phyloP scores from a whole-genome alignment of 2,113 vertebrate species.

The Emydura subglobosa region DNA sequence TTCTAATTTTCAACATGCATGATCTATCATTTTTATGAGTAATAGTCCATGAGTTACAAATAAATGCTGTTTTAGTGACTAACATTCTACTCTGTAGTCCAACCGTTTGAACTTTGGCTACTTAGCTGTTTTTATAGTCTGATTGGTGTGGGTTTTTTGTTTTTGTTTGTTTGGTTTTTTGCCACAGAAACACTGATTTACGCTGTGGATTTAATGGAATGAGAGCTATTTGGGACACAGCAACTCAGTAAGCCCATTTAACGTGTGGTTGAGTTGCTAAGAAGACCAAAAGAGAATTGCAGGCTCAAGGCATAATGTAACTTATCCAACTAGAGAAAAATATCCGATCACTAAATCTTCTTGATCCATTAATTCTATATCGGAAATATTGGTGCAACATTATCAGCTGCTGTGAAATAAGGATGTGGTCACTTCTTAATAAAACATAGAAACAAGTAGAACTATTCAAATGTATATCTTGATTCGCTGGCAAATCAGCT shows the following conservation, averaged over 20 bases:
- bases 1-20: slow-evolving; percentile 26
- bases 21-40: neutral
- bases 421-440: neutral
- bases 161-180: neutral
- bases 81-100: neutral
- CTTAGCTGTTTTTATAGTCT: neutral
- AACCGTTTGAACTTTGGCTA: neutral
- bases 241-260: neutral
- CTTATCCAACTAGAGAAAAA: neutral
- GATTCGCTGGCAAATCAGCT: neutral
- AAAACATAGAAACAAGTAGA: neutral
- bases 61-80: neutral
- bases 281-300: neutral
- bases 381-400: neutral
- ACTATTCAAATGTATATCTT: neutral
- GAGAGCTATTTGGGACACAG: neutral
- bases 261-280: neutral
- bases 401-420: neutral
- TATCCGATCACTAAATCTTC: neutral
- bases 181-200: slow-evolving; percentile 15
- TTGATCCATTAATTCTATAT: neutral
- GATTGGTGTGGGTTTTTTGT: neutral
- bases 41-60: slow-evolving; percentile 26
- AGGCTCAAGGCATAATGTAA: neutral
- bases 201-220: neutral